Base-by-base conservation (phyloP, 2,113 vertebrate species). In the Taxidea taxus region DNA sequence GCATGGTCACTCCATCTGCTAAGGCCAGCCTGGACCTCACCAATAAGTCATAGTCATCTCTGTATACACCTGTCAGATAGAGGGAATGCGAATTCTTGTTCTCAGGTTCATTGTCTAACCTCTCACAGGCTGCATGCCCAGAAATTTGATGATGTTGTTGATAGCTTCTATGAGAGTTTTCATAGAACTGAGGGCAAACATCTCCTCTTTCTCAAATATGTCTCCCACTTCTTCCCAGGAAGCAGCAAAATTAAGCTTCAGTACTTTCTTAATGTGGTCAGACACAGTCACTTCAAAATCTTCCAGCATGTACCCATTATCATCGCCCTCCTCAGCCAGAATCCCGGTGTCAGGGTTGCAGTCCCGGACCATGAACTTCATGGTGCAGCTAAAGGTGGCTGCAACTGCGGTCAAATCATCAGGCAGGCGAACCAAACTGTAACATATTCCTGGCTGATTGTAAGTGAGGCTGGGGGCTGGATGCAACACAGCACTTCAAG, bases 111-210 rank as follows among this genome's bases (percentile, higher is more conserved):
- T 99, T 99, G 97, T 99, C 99, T 0, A 99, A 99, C 68, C 99
- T 99, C 97, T 99, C 99, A 18, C 99, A 99, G 99, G 99, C 98
- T 99, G 99, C 99, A 99, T 99, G 97, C 99, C 99, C 97, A 99
- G 98, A 98, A 99, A 99, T 93, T 98, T 99, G 98, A 99, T 98
- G 97, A 99, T 99, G 98, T 99, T 99, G 94, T 98, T 99, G 83
- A 99, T 99, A 1, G 99, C 99, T 98, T 99, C 99, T 2, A 99
- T 99, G 1, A 99, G 98, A 21, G 99, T 99, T 97, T 99, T 99
- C 68, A 99, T 99, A 27, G 99, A 99, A 21, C 99, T 99, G 58
- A 99, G 99, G 0, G 99, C 99, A 85, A 99, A 99, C 0, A 99
- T 99, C 98, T 99, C 99, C 51, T 99, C 99, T 78, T 99, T 99